Evolutionary conservation across 2,888 invertebrate genomes (phyloP).

Genomic region (Deilephila elpenor): DNA sequence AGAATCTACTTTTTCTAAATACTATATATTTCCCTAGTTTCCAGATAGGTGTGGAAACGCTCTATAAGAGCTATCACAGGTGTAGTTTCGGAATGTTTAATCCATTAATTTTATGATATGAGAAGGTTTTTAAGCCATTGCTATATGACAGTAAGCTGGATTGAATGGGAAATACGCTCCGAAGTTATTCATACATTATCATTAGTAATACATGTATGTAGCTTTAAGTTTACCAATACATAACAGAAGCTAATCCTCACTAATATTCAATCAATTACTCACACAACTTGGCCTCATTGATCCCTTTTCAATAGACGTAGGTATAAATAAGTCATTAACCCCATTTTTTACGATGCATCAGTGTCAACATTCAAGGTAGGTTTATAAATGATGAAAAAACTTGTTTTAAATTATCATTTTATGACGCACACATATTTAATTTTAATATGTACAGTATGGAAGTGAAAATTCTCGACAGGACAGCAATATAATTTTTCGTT

Average conservation of each 20-base stretch:
- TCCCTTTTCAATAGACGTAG: conserved; percentile 28
- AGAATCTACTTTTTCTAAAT: too few relatives aligned
- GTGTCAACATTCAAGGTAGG: conserved; percentile 42
- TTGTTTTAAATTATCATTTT: neutral
- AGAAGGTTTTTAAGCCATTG: too few relatives aligned
- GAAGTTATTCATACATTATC: neutral
- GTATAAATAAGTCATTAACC: conserved; percentile 47
- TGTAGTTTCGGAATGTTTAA: too few relatives aligned
- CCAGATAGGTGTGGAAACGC: too few relatives aligned
- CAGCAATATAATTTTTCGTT: too few relatives aligned
- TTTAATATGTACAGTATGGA: neutral
- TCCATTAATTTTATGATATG: too few relatives aligned
- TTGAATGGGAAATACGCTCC: too few relatives aligned
- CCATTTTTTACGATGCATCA: conserved; percentile 36
- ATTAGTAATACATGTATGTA: neutral
- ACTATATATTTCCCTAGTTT: too few relatives aligned
- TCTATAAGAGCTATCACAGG: too few relatives aligned
- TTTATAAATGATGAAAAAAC: conserved; percentile 25
- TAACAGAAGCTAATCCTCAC: neutral
- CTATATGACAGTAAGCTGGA: too few relatives aligned
- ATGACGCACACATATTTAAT: neutral
- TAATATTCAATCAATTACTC: neutral
- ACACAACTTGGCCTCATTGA: conserved; percentile 7
- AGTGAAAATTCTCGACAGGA: too few relatives aligned
- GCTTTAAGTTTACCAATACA: neutral